Evolutionary conservation across 2,888 invertebrate species (phyloP), one percentile per base, ranked within the genome.

Genomic region (Andrena marginata): DNA sequence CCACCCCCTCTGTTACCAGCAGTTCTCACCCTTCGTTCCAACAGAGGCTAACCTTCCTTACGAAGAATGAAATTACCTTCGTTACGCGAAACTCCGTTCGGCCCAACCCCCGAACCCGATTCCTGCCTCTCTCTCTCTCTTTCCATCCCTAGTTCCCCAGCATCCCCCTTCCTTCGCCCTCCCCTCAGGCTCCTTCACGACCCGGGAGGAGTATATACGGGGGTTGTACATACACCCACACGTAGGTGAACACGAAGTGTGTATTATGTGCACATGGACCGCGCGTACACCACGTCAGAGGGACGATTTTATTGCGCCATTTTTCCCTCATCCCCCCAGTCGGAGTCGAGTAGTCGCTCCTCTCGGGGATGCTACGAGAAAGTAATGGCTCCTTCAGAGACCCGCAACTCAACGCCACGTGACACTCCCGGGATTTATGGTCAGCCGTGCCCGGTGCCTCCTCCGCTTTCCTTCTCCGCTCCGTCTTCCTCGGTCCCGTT

Each of bases 11-110:
- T 49, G 67, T 23, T 31, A 33, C 10, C 83, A 31, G 33, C 82
- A 70, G 77, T 83, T 80, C 84, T 87, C 84, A 78, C 86, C 86
- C 85, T 81, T 75, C 82, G 35, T 72, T 76, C 42, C 85, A 67
- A 73, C 74, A 49, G 77, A 82, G 87, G 84, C 88, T 88, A 89
- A 89, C 89, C 89, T 89, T 89, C 91, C 91, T 91, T 91, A 86
- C 90, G 90, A 93, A 91, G 92, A 93, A 93, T 92, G 89, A 94
- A 94, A 94, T 94, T 94, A 92, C 93, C 94, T 94, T 94, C 93
- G 94, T 94, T 94, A 93, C 90, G 92, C 89, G 92, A 92, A 92
- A 92, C 90, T 90, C 92, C 90, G 91, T 89, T 92, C 91, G 83
- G 85, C 89, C 88, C 87, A 89, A 89, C 87, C 89, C 86, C 82